Percentiles rank a stretch among this genome's conserved stretches.
These are phyloP conservation scores for Neopelma chrysocephalum DNA, from an alignment of 2,797 vertebrate species.

Conservation along the genomic window DNA sequence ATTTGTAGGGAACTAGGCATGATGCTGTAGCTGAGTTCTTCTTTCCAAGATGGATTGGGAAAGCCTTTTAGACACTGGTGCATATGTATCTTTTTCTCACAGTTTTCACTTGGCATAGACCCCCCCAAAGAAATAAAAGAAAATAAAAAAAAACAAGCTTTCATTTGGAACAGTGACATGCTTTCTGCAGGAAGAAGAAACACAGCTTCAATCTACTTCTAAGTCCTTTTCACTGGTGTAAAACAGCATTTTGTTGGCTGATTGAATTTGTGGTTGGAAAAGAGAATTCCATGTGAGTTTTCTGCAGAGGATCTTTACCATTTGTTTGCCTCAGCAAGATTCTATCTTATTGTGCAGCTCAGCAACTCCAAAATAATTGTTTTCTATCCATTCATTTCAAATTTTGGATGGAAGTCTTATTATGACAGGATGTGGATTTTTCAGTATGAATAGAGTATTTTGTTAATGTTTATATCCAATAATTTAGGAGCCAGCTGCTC, in stretches of 20 bases:
- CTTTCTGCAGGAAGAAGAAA: background rate
- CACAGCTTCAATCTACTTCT: background rate
- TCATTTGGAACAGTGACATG: background rate
- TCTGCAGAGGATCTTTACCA: background rate
- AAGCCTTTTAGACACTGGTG: background rate
- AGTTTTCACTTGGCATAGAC: background rate
- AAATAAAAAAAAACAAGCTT: background rate
- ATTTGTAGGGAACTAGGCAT: background rate
- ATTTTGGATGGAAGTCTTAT: constrained; percentile 1
- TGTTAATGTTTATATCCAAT: constrained; percentile 1
- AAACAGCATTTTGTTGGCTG: background rate
- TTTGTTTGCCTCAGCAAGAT: constrained; percentile 2
- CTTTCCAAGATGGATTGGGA: background rate
- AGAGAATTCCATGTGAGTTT: background rate
- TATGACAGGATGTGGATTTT: background rate
- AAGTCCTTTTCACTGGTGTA: background rate
- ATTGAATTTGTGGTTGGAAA: background rate
- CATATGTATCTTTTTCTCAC: background rate
- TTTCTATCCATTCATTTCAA: constrained; percentile 1
- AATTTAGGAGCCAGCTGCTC: constrained; percentile 25
- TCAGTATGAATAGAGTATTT: constrained; percentile 8
- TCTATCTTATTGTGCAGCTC: background rate
- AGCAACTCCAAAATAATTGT: constrained; percentile 39
- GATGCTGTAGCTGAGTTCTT: background rate
- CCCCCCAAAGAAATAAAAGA: background rate